Evolutionary conservation across 2,888 invertebrate genomes (phyloP).

Genomic region (Drosophila anomalata): DNA sequence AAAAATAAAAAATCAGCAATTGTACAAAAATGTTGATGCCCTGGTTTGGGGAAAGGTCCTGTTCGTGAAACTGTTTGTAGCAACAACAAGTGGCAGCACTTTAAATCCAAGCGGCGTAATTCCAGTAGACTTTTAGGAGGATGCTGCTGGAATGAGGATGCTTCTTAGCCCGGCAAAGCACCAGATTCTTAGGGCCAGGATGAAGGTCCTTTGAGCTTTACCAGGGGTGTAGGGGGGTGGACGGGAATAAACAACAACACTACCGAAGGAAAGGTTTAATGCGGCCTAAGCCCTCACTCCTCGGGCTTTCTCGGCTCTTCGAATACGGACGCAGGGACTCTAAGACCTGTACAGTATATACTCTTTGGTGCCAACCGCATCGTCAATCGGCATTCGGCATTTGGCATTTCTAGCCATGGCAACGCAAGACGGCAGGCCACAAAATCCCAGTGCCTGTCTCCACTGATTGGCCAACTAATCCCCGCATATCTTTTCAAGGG

Average conservation of each 20-base stretch:
- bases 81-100: conserved; percentile 61
- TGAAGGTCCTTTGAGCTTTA: conserved; percentile 48
- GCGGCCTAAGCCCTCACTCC: conserved; percentile 59
- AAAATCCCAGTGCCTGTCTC: conserved; percentile 62
- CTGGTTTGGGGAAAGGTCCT: neutral
- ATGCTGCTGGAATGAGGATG: conserved; percentile 54
- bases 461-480: conserved; percentile 71
- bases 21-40: neutral
- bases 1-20: neutral
- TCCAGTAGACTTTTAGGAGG: conserved; percentile 52
- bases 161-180: conserved; percentile 64
- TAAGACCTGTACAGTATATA: neutral
- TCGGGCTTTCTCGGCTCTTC: neutral
- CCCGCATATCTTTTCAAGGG: conserved; percentile 33
- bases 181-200: conserved; percentile 48
- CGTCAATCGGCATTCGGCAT: conserved; percentile 47
- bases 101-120: conserved; percentile 69
- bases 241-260: conserved; percentile 1
- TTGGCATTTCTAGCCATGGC: conserved; percentile 68
- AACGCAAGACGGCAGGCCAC: conserved; percentile 48
- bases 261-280: conserved; percentile 68
- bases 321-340: too few species aligned
- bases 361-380: conserved; percentile 12
- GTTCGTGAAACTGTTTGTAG: conserved; percentile 34
- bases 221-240: neutral